Conservation (phyloP, 2,888 invertebrate species). For the Sturmia bella region DNA sequence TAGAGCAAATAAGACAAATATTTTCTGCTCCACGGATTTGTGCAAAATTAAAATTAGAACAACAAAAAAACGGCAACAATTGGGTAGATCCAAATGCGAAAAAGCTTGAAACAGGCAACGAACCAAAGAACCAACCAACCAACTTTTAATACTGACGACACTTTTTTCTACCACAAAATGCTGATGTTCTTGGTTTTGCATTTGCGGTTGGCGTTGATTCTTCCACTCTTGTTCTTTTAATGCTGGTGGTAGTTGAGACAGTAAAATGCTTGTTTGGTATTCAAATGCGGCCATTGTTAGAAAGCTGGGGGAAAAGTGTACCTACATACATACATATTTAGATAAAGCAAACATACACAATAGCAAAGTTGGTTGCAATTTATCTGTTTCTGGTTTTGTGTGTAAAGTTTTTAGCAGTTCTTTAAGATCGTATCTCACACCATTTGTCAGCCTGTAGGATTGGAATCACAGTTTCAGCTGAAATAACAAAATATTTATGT, state of each 20-base stretch:
- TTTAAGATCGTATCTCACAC: background rate
- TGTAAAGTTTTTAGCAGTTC: background rate
- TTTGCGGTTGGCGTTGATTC: background rate
- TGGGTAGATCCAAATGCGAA: background rate
- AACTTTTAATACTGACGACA: slow-evolving; percentile 38
- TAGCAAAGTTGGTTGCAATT: background rate
- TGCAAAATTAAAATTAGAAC: slow-evolving; percentile 14
- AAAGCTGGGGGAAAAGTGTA: background rate
- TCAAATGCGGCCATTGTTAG: background rate
- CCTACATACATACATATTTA: background rate
- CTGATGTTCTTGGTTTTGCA: slow-evolving; percentile 40
- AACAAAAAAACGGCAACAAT: slow-evolving; percentile 6
- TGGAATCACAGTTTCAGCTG: slow-evolving; percentile 4
- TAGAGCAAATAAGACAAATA: slow-evolving; percentile 25
- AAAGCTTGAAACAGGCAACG: background rate
- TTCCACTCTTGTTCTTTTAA: background rate
- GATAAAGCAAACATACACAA: background rate
- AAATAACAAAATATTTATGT: slow-evolving; percentile 15
- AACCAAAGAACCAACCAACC: slow-evolving; percentile 9
- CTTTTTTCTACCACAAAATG: slow-evolving; percentile 27
- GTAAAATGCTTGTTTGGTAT: background rate
- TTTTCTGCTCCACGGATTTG: slow-evolving; percentile 1
- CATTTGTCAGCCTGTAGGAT: slow-evolving; percentile 29
- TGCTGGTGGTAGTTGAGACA: background rate
- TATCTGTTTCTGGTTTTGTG: background rate